These are phyloP conservation scores for Oryzias javanicus DNA, from an alignment of 2,113 vertebrate genomes.

Conservation along the genomic window DNA sequence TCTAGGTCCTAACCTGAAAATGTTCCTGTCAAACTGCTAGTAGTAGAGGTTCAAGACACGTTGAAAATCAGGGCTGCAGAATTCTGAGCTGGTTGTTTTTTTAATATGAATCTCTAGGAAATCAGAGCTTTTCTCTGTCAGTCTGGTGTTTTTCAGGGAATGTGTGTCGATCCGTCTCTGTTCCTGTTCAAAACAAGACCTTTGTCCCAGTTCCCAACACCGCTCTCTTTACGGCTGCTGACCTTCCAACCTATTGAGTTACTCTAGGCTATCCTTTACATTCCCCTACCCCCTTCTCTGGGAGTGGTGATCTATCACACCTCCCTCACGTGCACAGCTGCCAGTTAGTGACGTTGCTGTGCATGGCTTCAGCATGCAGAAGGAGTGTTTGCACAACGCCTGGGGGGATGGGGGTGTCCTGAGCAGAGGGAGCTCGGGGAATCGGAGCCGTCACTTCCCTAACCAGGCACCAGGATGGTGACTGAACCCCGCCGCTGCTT, in stretches of 20 bases:
- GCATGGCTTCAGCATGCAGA: constrained; percentile 55
- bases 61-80: too few relatives aligned
- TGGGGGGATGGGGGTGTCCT: constrained; percentile 2
- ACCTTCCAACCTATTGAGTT: constrained; percentile 36
- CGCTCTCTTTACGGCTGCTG: constrained; percentile 14
- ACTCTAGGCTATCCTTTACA: constrained; percentile 31
- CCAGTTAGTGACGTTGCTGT: constrained; percentile 44
- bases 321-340: constrained; percentile 66
- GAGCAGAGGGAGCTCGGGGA: constrained; percentile 16
- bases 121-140: constrained; percentile 31
- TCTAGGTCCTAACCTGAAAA: too few relatives aligned
- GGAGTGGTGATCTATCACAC: constrained; percentile 29
- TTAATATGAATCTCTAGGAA: not conserved
- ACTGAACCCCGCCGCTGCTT: too few relatives aligned
- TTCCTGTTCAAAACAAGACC: constrained; percentile 70
- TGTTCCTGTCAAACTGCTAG: too few relatives aligned
- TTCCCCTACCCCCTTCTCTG: constrained; percentile 28
- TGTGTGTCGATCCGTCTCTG: not conserved
- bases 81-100: too few relatives aligned
- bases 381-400: constrained; percentile 41
- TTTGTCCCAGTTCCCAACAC: constrained; percentile 76
- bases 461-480: too few relatives aligned
- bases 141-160: constrained; percentile 14
- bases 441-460: not conserved
- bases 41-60: too few relatives aligned